phyloP scores from a whole-genome alignment of 2,888 invertebrate genomes.

The Scaptomyza tumidula region DNA sequence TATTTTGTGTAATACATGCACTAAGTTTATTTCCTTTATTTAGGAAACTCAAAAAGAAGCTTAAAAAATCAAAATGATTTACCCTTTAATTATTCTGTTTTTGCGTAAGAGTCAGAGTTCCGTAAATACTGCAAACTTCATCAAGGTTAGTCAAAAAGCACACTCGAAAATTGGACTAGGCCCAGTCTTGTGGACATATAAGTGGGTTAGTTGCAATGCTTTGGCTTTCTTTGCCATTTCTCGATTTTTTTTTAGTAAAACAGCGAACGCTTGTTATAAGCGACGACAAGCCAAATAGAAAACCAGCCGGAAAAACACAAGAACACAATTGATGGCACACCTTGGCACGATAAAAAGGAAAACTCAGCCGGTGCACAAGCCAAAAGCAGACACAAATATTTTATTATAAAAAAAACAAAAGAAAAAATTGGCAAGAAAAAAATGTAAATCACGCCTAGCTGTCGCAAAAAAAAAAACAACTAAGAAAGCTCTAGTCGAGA shows the following conservation, averaged over 20 bases:
- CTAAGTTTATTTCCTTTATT: no score
- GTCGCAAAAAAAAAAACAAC: slow-evolving; percentile 19
- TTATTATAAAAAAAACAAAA: slow-evolving; percentile 52
- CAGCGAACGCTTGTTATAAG: slow-evolving; percentile 42
- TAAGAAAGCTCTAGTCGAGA: no score
- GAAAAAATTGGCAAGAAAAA: slow-evolving; percentile 33
- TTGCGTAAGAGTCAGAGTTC: no score
- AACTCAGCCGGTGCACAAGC: slow-evolving; percentile 74
- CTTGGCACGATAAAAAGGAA: slow-evolving; percentile 81
- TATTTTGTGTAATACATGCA: no score
- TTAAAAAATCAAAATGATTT: no score
- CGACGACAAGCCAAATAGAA: slow-evolving; percentile 37
- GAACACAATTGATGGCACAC: slow-evolving; percentile 79
- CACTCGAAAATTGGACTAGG: background rate
- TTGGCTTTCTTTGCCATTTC: slow-evolving; percentile 45
- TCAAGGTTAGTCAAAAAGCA: slow-evolving; percentile 13
- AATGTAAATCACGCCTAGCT: slow-evolving; percentile 72
- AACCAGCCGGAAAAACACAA: slow-evolving; percentile 54
- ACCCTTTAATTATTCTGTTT: no score
- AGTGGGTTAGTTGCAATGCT: slow-evolving; percentile 52
- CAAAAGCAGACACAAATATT: slow-evolving; percentile 68
- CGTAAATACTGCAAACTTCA: background rate
- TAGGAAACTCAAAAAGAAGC: no score
- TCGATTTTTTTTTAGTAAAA: slow-evolving; percentile 32
- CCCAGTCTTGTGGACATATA: slow-evolving; percentile 22